phyloP scores from a whole-genome alignment of 2,888 invertebrate species.

The Patella ulyssiponensis region DNA sequence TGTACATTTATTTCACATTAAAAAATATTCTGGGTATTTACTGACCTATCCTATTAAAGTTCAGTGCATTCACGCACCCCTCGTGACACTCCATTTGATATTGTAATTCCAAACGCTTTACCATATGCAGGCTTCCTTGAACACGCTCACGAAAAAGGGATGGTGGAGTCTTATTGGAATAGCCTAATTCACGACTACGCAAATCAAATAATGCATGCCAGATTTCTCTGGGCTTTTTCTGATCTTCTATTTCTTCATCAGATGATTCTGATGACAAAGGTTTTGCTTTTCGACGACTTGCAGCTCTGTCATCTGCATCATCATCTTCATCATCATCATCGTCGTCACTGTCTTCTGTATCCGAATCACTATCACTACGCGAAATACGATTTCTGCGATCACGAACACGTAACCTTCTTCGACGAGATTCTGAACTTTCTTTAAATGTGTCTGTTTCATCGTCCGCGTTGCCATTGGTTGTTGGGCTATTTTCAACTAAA shows the following conservation, averaged over 20 bases:
- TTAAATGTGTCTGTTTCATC: conserved; percentile 19
- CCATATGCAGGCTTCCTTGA: conserved; percentile 86
- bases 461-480: conserved; percentile 25
- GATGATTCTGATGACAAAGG: conserved; percentile 19
- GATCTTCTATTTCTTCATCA: conserved; percentile 37
- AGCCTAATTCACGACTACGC: conserved; percentile 74
- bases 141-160: conserved; percentile 80
- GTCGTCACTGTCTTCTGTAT: conserved; percentile 35
- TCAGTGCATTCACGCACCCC: conserved; percentile 93
- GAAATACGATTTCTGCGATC: conserved; percentile 14
- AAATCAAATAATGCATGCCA: conserved; percentile 81
- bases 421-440: conserved; percentile 11
- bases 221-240: conserved; percentile 73
- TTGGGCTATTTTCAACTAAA: conserved; percentile 28
- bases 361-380: conserved; percentile 28
- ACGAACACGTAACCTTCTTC: background rate
- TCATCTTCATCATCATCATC: conserved; percentile 39
- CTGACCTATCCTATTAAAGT: conserved; percentile 84
- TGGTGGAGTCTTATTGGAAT: conserved; percentile 73
- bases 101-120: conserved; percentile 86
- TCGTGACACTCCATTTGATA: conserved; percentile 84
- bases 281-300: conserved; percentile 16
- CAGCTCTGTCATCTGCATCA: conserved; percentile 35
- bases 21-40: background rate
- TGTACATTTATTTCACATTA: no score